A percentile compares a stretch with the other conserved stretches of the same genome.
phyloP scores from a whole-genome alignment of 2,888 invertebrate genomes.

The Aproaerema taeniolella region DNA sequence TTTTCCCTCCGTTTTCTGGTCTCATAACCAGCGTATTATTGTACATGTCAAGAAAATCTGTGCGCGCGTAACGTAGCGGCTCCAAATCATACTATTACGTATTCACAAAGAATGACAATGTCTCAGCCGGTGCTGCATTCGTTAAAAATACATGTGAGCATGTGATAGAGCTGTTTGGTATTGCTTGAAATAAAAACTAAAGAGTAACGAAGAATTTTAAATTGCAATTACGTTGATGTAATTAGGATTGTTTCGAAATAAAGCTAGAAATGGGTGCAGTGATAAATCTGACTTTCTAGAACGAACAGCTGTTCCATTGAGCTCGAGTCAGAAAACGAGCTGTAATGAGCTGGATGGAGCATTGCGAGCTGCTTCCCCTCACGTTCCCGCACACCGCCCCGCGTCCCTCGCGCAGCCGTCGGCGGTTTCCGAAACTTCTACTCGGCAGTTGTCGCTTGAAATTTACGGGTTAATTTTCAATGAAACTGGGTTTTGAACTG shows the following conservation, averaged over 20 bases:
- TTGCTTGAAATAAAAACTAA: no score
- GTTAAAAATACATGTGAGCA: slow-evolving; percentile 17
- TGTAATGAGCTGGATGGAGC: slow-evolving; percentile 54
- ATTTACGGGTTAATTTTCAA: slow-evolving; percentile 77
- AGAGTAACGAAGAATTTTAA: no score
- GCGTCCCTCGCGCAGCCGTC: slow-evolving; percentile 48
- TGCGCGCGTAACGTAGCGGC: slow-evolving; percentile 29
- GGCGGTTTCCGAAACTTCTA: slow-evolving; percentile 70
- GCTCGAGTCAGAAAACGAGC: slow-evolving; percentile 31
- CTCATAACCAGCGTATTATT: slow-evolving; percentile 34
- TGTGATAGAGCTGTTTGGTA: no score
- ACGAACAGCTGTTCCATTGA: slow-evolving; percentile 21
- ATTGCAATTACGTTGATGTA: neutral
- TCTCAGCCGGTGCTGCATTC: slow-evolving; percentile 27
- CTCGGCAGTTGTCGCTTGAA: slow-evolving; percentile 71
- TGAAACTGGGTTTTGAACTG: slow-evolving; percentile 56
- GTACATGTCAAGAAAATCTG: slow-evolving; percentile 34
- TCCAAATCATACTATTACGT: slow-evolving; percentile 41
- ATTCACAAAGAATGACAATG: slow-evolving; percentile 37
- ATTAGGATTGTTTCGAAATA: slow-evolving; percentile 4
- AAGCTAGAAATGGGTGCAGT: slow-evolving; percentile 6
- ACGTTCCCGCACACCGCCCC: no score
- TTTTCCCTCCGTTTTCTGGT: slow-evolving; percentile 33
- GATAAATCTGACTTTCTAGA: slow-evolving; percentile 20
- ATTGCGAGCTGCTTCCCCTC: slow-evolving; percentile 37